Conservation (phyloP, 2,888 invertebrate species). For the Leptopterna dolabrata region DNA sequence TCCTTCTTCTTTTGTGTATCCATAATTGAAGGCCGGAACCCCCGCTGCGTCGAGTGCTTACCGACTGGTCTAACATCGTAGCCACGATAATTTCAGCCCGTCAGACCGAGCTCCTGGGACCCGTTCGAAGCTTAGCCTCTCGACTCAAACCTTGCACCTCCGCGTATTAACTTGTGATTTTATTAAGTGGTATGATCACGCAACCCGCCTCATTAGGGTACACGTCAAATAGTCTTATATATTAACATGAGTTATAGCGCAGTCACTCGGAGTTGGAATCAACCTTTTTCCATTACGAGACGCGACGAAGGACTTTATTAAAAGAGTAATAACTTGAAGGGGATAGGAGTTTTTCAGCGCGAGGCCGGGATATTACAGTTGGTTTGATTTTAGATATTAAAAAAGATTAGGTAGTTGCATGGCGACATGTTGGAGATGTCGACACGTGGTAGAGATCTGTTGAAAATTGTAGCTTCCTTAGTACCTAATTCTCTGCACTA, state of each 20-base stretch:
- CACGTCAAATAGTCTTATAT: constrained; percentile 44
- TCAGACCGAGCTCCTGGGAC: constrained; percentile 14
- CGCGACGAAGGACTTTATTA: background rate
- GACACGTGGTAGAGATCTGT: too few relatives aligned
- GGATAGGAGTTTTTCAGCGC: background rate
- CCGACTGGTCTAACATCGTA: constrained; percentile 21
- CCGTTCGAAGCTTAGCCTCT: background rate
- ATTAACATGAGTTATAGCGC: constrained; percentile 30
- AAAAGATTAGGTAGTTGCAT: too few relatives aligned
- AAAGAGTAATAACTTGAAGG: constrained; percentile 1
- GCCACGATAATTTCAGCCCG: constrained; percentile 27
- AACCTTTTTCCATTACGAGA: constrained; percentile 23
- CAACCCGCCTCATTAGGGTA: constrained; percentile 41
- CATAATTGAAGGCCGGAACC: constrained; percentile 36
- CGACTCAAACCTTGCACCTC: background rate
- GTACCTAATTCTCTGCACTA: too few relatives aligned
- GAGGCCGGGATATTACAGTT: background rate
- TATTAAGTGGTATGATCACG: constrained; percentile 49
- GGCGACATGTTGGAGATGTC: too few relatives aligned
- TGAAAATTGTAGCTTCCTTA: too few relatives aligned
- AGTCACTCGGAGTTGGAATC: background rate
- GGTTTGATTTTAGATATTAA: background rate
- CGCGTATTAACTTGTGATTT: constrained; percentile 49
- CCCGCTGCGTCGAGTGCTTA: constrained; percentile 25
- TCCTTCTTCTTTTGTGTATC: too few relatives aligned